Evolutionary conservation across 2,113 vertebrate species (phyloP), one percentile per base, ranked within the genome.

Genomic region (Todiramphus saurophagus): DNA sequence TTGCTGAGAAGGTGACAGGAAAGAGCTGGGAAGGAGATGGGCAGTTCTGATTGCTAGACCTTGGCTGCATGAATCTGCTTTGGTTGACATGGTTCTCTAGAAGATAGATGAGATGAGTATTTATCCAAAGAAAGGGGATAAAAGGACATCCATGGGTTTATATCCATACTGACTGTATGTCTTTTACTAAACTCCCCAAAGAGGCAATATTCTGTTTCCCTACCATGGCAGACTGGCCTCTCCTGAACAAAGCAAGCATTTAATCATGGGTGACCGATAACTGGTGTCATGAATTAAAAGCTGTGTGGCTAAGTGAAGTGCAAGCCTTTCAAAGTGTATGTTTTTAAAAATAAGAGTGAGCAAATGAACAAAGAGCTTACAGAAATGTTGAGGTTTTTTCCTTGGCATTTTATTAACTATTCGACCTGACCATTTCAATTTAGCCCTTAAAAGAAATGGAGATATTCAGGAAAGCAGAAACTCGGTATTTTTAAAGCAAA

Each of bases 381-480:
- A n/a, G 48, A 81, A 87, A 63, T 24, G 33, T 43, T 92, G 62
- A 70, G 53, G 53, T 31, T 56, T n/a, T 90, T 80, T 84, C 44
- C 59, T 60, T 89, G 62, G 55, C 69, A 44, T 87, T 90, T 90
- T 72, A 78, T 16, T 59, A 84, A 76, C 44, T 67, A 19, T 62
- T 87, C 83, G 55, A 84, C 50, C 67, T 43, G 18, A 27, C 16
- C 35, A 33, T 50, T 94, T 74, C 66, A 55, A 75, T 78, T 76
- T 60, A 50, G 28, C 17, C 12, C 46, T 83, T 27, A 4, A 93
- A 89, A 82, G 23, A 84, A 90, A 69, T 1, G 0, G 13, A 53
- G 43, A 59, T 76, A 91, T 77, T 75, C 13, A 85, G 51, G 43
- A 64, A 77, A 70, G n/a, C n/a, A 94, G 46, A 79, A 66, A 66